Evolutionary conservation across 2,888 invertebrate species (phyloP), one percentile per base, ranked within the genome.

Genomic region (Timema podura): DNA sequence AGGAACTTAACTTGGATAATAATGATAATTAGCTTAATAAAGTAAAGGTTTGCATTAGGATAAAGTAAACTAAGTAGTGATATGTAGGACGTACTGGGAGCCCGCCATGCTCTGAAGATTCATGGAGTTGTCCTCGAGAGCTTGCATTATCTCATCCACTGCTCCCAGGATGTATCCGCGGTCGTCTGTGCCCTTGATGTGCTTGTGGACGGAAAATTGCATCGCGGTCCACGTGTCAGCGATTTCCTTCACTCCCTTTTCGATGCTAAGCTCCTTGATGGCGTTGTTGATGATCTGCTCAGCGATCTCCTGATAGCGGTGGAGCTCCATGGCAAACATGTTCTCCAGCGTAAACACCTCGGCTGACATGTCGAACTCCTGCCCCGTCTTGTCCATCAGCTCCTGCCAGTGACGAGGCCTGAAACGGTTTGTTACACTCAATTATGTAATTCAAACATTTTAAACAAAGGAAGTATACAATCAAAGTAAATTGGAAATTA

Each of bases 281-380:
- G 96, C 96, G 79, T 91, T 91, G 74, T 89, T 93, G 46, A 96
- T 91, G 69, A 96, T 95, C 78, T 90, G 89, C 76, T 91, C 91
- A 51, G 95, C 95, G 6, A 91, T 90, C 0, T 94, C 93, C 49
- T 91, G 90, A 78, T 92, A 93, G 74, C 90, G 88, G 76, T 94
- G 92, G 72, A 96, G 82, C 77, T 96, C 91, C 96, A 96, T 96
- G 1, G 91, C 87, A 79, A 96, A 96, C 89, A 96, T 92, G 78
- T 95, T 94, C 72, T 93, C 93, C 72, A 96, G 82, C 0, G 95
- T 96, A 76, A 96, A 96, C n/a, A 91, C 87, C 30, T 93, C 91
- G 5, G 93, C 89, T 3, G 91, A 86, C 91, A 96, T 95, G 77
- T 96, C 95, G 79, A 96, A 96, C 73, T 86, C 83, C 76, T 89